Evolutionary conservation across 2,888 invertebrate species (phyloP).

Genomic region (Lymantria monacha): DNA sequence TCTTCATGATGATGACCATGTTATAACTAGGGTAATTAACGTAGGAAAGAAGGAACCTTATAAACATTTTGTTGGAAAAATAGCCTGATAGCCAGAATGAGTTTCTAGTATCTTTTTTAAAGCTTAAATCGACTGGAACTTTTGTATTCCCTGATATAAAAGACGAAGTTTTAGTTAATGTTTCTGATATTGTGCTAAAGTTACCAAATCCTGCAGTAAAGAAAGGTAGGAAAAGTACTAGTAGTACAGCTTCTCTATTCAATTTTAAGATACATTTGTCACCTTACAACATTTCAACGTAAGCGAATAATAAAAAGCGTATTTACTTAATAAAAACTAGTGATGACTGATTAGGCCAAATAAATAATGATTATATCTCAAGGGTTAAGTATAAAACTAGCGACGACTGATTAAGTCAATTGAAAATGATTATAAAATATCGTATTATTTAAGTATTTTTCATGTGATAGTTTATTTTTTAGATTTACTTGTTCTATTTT

Average conservation of each 20-base stretch:
- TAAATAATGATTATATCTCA: too few relatives aligned
- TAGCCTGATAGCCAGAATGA: conserved; percentile 2
- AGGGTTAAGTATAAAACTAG: too few relatives aligned
- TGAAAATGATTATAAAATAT: too few relatives aligned
- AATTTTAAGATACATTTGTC: conserved; percentile 11
- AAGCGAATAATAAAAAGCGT: too few relatives aligned
- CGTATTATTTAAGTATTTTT: too few relatives aligned
- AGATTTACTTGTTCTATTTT: too few relatives aligned
- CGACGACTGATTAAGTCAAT: too few relatives aligned
- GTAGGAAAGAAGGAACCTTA: conserved; percentile 11
- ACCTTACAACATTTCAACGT: conserved; percentile 8
- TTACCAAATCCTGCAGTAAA: conserved; percentile 11
- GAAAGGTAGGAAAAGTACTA: conserved; percentile 10
- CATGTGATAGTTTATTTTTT: too few relatives aligned
- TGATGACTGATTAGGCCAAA: too few relatives aligned
- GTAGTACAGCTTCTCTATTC: conserved; percentile 11
- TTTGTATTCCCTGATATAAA: conserved; percentile 8
- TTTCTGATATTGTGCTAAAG: conserved; percentile 13
- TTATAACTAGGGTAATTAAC: conserved; percentile 7
- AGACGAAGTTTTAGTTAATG: conserved; percentile 12
- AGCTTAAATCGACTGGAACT: conserved; percentile 5
- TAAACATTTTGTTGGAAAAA: conserved; percentile 12
- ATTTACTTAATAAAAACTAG: too few relatives aligned
- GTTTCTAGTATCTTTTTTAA: conserved; percentile 8
- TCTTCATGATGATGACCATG: conserved; percentile 8